Evolutionary conservation across 2,888 invertebrate genomes (phyloP).

Genomic region (Ochlodes sylvanus): DNA sequence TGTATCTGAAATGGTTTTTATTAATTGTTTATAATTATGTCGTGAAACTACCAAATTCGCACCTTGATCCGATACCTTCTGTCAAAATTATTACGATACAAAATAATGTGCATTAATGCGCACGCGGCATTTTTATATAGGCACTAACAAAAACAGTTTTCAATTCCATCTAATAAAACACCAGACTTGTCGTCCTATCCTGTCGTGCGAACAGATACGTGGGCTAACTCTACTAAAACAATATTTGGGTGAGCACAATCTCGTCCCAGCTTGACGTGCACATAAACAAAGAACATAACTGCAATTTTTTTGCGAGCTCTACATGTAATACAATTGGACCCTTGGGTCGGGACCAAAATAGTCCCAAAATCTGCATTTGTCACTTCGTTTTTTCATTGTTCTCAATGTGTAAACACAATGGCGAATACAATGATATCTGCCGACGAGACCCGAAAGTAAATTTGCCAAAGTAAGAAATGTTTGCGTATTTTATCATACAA

Average conservation of each 20-base stretch:
- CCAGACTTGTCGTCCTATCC: no score
- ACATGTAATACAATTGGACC: constrained; percentile 33
- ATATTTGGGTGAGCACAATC: constrained; percentile 27
- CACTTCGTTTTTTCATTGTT: constrained; percentile 64
- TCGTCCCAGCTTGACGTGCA: constrained; percentile 25
- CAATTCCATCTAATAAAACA: not conserved
- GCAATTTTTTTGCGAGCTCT: constrained; percentile 37
- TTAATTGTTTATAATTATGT: no score
- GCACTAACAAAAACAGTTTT: not conserved
- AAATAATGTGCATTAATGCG: no score
- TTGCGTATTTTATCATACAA: constrained; percentile 56
- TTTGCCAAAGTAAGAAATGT: constrained; percentile 61
- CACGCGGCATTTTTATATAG: not conserved
- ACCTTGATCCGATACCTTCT: no score
- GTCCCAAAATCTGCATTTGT: constrained; percentile 35
- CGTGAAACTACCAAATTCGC: no score
- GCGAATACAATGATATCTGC: constrained; percentile 50
- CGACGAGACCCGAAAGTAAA: constrained; percentile 58
- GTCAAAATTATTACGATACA: no score
- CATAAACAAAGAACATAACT: constrained; percentile 32
- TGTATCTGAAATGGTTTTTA: no score
- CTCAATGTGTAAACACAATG: constrained; percentile 58
- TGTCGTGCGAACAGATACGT: not conserved
- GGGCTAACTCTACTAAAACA: constrained; percentile 11
- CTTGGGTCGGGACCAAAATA: constrained; percentile 25